Conservation (phyloP, 2,888 invertebrate genomes). For the Phymatocera aterrima region DNA sequence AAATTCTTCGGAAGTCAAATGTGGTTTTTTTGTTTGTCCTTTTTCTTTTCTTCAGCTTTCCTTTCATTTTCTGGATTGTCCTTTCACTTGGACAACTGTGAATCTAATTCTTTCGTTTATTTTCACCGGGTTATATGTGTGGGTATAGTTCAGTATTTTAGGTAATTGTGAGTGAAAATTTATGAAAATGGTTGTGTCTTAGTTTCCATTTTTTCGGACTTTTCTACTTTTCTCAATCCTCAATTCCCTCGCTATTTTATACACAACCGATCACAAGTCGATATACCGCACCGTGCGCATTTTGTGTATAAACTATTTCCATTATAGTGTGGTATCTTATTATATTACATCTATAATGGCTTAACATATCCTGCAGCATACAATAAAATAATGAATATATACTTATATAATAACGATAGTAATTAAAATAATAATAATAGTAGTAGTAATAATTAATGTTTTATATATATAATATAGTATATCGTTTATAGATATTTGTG, state of each 20-base stretch:
- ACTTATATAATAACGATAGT: constrained; percentile 46
- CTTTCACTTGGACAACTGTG: too few species aligned
- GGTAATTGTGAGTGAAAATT: background rate
- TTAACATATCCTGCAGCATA: constrained; percentile 34
- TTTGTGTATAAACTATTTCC: constrained; percentile 25
- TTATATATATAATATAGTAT: constrained; percentile 35
- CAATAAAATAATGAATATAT: constrained; percentile 54
- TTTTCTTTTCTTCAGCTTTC: background rate
- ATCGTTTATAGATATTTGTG: constrained; percentile 66
- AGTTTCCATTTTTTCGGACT: background rate
- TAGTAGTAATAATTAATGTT: constrained; percentile 49
- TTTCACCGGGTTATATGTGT: constrained; percentile 3
- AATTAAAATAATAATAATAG: constrained; percentile 54
- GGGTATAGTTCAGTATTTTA: too few species aligned
- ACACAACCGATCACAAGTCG: background rate
- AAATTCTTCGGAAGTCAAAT: too few species aligned
- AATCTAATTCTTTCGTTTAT: background rate
- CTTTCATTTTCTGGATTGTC: too few species aligned
- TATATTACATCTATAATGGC: too few species aligned
- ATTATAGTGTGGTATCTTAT: constrained; percentile 6
- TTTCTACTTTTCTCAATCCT: background rate
- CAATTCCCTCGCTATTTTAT: background rate
- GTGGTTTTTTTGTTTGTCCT: background rate
- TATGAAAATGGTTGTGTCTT: background rate
- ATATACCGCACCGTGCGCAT: background rate